Evolutionary conservation across 2,113 vertebrate species (phyloP).

Genomic region (Cathartes aura): DNA sequence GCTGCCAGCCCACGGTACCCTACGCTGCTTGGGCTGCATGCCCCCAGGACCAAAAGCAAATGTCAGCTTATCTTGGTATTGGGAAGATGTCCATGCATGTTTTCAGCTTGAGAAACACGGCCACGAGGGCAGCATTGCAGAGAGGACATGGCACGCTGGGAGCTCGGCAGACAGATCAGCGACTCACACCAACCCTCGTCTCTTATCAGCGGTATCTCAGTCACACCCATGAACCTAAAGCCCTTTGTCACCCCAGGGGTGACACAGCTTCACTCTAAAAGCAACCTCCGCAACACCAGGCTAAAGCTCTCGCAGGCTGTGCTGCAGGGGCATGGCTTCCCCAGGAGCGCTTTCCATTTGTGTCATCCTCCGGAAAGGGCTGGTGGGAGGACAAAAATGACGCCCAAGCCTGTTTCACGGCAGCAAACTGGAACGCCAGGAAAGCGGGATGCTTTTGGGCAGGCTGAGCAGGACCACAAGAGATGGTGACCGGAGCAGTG

Average conservation of each 20-base stretch:
- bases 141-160: accelerated
- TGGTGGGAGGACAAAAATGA: neutral
- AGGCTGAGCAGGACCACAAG: neutral
- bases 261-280: neutral
- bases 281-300: accelerated
- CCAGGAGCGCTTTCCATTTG: neutral
- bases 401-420: neutral
- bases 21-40: accelerated
- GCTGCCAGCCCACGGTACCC: neutral
- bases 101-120: neutral
- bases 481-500: neutral
- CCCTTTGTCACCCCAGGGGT: neutral
- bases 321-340: accelerated
- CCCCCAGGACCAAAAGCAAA: neutral
- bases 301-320: neutral
- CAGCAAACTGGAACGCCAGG: neutral
- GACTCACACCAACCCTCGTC: accelerated
- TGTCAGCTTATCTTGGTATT: accelerated
- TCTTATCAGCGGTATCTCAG: neutral
- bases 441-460: neutral
- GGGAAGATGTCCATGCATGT: neutral
- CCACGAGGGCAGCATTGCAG: accelerated
- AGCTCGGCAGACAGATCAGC: neutral
- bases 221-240: neutral
- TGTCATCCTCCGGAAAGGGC: neutral